Evolutionary conservation across 2,888 invertebrate species (phyloP).

Genomic region (Trichacis sp.): DNA sequence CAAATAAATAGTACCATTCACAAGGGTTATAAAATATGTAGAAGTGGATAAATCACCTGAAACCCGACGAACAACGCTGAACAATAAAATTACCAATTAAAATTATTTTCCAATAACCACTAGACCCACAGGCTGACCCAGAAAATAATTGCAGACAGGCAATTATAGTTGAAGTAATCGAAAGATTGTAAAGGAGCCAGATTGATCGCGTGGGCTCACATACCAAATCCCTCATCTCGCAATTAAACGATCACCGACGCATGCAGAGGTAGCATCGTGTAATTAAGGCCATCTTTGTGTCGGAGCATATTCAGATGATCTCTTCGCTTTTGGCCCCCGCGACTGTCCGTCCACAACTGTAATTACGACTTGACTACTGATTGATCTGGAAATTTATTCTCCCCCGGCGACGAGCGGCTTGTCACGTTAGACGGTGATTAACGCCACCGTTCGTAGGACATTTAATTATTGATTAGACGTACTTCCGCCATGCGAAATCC

Average conservation of each 20-base stretch:
- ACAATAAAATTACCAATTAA: too few relatives aligned
- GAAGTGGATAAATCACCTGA: too few relatives aligned
- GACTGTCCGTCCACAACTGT: too few relatives aligned
- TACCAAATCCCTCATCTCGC: not conserved
- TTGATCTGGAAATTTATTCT: not conserved
- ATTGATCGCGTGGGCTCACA: not conserved
- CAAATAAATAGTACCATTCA: too few relatives aligned
- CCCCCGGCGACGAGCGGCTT: not conserved
- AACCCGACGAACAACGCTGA: too few relatives aligned
- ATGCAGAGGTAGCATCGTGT: not conserved
- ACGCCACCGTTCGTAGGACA: not conserved
- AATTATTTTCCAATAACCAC: too few relatives aligned
- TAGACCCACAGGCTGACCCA: too few relatives aligned
- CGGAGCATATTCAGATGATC: too few relatives aligned
- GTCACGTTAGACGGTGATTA: conserved; percentile 4
- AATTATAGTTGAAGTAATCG: too few relatives aligned
- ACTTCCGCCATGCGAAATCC: not conserved
- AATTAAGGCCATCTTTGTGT: not conserved
- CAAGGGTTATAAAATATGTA: too few relatives aligned
- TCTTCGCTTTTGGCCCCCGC: not conserved
- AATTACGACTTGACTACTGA: not conserved
- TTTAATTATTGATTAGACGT: not conserved
- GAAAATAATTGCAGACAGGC: too few relatives aligned
- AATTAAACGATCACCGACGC: not conserved
- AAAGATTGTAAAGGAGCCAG: too few relatives aligned